Evolutionary conservation across 2,888 invertebrate genomes (phyloP).

Genomic region (Meta bourneti): DNA sequence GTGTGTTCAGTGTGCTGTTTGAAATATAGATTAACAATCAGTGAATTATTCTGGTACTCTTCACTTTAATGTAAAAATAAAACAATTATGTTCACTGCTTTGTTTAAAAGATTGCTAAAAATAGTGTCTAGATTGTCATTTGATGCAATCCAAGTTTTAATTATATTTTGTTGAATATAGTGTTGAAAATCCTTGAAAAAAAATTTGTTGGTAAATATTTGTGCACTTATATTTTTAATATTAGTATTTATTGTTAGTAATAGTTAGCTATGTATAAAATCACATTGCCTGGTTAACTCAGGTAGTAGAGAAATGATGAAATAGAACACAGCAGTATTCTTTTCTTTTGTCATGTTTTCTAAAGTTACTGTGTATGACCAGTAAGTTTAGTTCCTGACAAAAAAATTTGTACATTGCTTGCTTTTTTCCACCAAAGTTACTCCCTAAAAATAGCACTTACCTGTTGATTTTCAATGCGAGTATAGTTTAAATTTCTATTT

Average conservation of each 20-base stretch:
- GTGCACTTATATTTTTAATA: slow-evolving; percentile 57
- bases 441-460: neutral
- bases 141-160: neutral
- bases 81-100: neutral
- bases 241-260: slow-evolving; percentile 75
- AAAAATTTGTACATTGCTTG: neutral
- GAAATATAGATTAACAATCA: slow-evolving; percentile 58
- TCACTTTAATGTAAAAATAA: slow-evolving; percentile 3
- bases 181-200: slow-evolving; percentile 6
- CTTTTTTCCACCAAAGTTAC: neutral
- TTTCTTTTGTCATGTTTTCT: slow-evolving; percentile 42
- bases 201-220: slow-evolving; percentile 41
- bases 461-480: neutral
- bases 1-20: slow-evolving; percentile 67
- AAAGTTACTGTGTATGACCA: slow-evolving; percentile 22
- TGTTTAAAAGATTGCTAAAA: slow-evolving; percentile 11
- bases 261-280: slow-evolving; percentile 49
- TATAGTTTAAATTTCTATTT: no score
- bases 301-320: slow-evolving; percentile 33
- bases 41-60: slow-evolving; percentile 27
- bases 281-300: slow-evolving; percentile 55
- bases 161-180: slow-evolving; percentile 26
- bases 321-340: neutral
- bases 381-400: slow-evolving; percentile 21
- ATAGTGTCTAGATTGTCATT: slow-evolving; percentile 42